phyloP scores from a whole-genome alignment of 2,113 vertebrate genomes.

The Rhea pennata region DNA sequence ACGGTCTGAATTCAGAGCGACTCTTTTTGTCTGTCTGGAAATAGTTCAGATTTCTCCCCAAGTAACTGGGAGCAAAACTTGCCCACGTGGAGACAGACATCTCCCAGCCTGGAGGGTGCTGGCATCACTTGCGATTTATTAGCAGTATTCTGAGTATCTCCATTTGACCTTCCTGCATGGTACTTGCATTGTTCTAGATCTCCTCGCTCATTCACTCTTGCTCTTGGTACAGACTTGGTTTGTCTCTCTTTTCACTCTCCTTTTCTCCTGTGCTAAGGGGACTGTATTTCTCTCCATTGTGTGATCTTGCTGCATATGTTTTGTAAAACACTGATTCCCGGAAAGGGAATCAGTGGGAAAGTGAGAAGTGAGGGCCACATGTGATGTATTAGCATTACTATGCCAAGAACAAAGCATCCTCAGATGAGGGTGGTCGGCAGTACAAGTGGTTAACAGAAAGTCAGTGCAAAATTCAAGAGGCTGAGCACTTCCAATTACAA shows the following conservation, averaged over 20 bases:
- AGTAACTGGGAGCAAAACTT: background rate
- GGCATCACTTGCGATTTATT: background rate
- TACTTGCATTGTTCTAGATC: background rate
- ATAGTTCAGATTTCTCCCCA: background rate
- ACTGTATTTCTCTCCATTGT: background rate
- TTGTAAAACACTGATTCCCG: background rate
- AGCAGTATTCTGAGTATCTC: background rate
- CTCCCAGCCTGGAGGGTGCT: background rate
- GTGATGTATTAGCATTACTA: background rate
- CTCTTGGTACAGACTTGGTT: background rate
- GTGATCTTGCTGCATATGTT: background rate
- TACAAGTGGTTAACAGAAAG: background rate
- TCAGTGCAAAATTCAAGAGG: constrained; percentile 17
- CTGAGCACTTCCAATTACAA: constrained; percentile 22
- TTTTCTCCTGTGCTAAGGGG: background rate
- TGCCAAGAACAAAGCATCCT: constrained; percentile 16
- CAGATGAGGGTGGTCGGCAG: background rate
- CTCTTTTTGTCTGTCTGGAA: background rate
- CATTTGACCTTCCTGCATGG: background rate
- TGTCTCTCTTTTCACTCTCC: background rate
- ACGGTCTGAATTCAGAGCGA: background rate
- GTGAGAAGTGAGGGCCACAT: background rate
- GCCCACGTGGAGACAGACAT: background rate
- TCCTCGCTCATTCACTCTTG: accelerated
- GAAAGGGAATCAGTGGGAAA: background rate